phyloP scores from a whole-genome alignment of 2,888 invertebrate species.

The Drosophila villosipedis region DNA sequence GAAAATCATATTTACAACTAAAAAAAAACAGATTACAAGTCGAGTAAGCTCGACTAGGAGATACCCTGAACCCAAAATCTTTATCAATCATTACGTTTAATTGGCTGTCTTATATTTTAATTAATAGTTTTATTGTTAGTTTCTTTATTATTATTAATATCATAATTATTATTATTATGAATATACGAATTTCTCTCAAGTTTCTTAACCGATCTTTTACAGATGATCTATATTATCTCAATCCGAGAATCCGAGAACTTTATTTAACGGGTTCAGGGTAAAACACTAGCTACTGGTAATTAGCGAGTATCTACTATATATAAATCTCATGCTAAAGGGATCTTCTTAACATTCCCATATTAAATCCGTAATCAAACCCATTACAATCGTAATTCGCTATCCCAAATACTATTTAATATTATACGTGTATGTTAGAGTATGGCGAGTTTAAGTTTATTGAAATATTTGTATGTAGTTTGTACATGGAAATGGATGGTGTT shows the following conservation, averaged over 20 bases:
- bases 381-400: background rate
- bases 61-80: background rate
- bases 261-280: background rate
- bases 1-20: background rate
- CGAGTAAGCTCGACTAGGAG: background rate
- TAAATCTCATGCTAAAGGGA: background rate
- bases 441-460: background rate
- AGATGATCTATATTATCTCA: too few relatives aligned
- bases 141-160: too few relatives aligned
- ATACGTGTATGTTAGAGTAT: background rate
- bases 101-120: background rate
- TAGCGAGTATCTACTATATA: background rate
- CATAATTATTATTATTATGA: background rate
- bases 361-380: background rate
- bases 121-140: background rate
- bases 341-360: background rate
- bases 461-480: slow-evolving; percentile 11
- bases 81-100: background rate
- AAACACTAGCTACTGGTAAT: background rate
- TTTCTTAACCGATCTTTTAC: too few relatives aligned
- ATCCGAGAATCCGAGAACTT: too few relatives aligned
- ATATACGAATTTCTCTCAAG: too few relatives aligned
- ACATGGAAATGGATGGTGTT: slow-evolving; percentile 30
- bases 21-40: background rate
- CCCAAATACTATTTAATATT: background rate